These are phyloP conservation scores for Belgica antarctica DNA, from an alignment of 2,888 invertebrate species.

Conservation along the genomic window DNA sequence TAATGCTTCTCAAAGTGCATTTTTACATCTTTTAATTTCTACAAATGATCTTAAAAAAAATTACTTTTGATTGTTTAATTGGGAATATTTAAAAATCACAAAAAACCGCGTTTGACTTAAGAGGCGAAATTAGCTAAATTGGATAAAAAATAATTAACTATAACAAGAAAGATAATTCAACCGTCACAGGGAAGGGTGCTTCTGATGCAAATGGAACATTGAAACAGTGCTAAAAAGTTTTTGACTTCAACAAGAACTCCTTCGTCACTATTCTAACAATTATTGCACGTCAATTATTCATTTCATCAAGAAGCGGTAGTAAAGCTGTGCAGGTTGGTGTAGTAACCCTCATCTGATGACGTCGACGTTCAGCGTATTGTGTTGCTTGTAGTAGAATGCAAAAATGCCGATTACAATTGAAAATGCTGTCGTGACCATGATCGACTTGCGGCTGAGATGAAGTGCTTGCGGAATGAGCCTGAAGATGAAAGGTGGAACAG, in stretches of 20 bases:
- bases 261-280: neutral
- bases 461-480: constrained; percentile 49
- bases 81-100: neutral
- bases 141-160: neutral
- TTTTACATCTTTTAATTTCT: too few relatives aligned
- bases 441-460: constrained; percentile 49
- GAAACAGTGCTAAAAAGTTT: neutral
- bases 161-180: neutral
- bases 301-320: constrained; percentile 37
- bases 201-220: neutral
- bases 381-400: constrained; percentile 55
- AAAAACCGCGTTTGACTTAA: neutral
- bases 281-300: neutral
- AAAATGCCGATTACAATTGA: constrained; percentile 54
- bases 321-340: constrained; percentile 17
- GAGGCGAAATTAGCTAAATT: neutral
- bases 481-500: constrained; percentile 48
- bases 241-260: neutral
- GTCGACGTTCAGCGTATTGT: constrained; percentile 45
- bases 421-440: constrained; percentile 54
- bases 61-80: neutral
- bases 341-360: constrained; percentile 41
- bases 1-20: too few relatives aligned
- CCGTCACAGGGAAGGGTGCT: neutral
- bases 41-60: too few relatives aligned